Conservation (phyloP, 2,113 vertebrate species). For the Empidonax traillii region DNA sequence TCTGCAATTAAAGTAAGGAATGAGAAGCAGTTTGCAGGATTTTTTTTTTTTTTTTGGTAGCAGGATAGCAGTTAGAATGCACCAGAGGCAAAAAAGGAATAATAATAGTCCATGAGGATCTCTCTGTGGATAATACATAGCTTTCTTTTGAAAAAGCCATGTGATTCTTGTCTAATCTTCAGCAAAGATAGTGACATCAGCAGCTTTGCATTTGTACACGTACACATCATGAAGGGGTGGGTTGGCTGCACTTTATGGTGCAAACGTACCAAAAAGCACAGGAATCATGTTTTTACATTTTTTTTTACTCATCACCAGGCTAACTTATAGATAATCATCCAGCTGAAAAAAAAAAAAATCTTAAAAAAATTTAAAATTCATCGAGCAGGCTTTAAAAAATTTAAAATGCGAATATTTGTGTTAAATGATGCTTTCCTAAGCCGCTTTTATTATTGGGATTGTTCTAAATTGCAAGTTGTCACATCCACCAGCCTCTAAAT, state of each 20-base stretch:
- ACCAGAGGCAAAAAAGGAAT: not conserved
- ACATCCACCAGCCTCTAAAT: slow-evolving; percentile 53
- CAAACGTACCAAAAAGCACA: not conserved
- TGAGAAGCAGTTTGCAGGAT: not conserved
- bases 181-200: not conserved
- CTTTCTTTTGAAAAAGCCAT: not conserved
- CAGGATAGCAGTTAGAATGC: not conserved
- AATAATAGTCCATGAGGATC: not conserved
- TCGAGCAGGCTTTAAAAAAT: not conserved
- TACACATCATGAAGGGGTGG: not conserved
- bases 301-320: not conserved
- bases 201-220: not conserved
- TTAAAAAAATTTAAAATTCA: not conserved
- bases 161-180: not conserved
- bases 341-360: not conserved
- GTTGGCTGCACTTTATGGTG: not conserved
- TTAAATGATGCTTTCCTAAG: slow-evolving; percentile 4
- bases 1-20: not conserved
- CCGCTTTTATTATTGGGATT: slow-evolving; percentile 1
- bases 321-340: not conserved
- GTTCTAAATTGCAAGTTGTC: slow-evolving; percentile 63
- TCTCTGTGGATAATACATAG: not conserved
- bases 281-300: not conserved
- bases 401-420: not conserved
- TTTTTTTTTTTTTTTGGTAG: not conserved